Percentiles rank a stretch among this genome's conserved stretches.
Conservation (phyloP, 2,113 vertebrate species). For the Diadophis punctatus region DNA sequence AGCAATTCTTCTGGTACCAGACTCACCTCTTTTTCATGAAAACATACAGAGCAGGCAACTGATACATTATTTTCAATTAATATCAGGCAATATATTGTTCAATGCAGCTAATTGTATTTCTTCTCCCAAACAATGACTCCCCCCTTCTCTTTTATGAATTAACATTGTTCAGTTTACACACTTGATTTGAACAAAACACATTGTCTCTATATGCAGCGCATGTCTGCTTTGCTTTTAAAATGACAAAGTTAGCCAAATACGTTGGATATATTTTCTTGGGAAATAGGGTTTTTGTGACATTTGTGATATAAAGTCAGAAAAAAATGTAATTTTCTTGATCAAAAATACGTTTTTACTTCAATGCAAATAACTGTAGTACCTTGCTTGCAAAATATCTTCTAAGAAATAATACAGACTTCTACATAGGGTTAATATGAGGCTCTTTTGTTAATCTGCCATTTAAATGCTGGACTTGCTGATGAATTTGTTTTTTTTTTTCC, state of each 20-base stretch:
- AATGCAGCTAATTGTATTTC: constrained; percentile 62
- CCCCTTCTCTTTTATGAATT: constrained; percentile 61
- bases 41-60: constrained; percentile 50
- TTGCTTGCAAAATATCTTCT: constrained; percentile 69
- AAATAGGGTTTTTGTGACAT: constrained; percentile 72
- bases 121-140: constrained; percentile 64
- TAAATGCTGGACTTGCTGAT: constrained; percentile 55
- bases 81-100: constrained; percentile 54
- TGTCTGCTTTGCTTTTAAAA: constrained; percentile 72
- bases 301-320: constrained; percentile 70
- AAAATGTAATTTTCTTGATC: constrained; percentile 70
- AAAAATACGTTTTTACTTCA: constrained; percentile 72
- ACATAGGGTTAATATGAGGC: constrained; percentile 47
- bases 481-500: constrained; percentile 58
- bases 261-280: constrained; percentile 73
- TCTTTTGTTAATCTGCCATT: constrained; percentile 63
- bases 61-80: constrained; percentile 40
- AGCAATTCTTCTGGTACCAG: constrained; percentile 43
- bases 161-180: constrained; percentile 65
- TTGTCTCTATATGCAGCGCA: constrained; percentile 69
- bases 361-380: constrained; percentile 66
- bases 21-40: constrained; percentile 49
- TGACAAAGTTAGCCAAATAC: constrained; percentile 65
- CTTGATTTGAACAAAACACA: constrained; percentile 50
- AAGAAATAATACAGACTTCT: constrained; percentile 59